Percentiles rank a stretch among this genome's conserved stretches.
Conservation (phyloP, 2,113 vertebrate genomes). For the Panurus biarmicus region DNA sequence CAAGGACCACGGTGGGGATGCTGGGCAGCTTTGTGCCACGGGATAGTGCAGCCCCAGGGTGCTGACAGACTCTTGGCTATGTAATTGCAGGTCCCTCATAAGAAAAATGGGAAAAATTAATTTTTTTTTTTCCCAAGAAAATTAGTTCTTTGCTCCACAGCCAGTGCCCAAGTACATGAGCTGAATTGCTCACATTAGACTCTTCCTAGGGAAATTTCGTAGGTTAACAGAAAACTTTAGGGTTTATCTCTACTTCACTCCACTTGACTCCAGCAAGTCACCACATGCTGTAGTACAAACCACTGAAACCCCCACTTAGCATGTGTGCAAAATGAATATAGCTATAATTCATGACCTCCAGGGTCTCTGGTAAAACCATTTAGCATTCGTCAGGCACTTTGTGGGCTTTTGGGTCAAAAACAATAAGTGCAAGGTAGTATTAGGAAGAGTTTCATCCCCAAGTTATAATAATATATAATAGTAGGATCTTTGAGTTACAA, state of each 20-base stretch:
- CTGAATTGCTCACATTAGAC: not conserved
- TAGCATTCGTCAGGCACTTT: conserved; percentile 23
- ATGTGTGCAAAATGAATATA: conserved; percentile 7
- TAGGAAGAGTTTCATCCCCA: conserved; percentile 11
- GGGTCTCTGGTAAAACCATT: conserved; percentile 23
- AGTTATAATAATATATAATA: conserved; percentile 16
- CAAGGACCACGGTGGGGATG: not conserved
- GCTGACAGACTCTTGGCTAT: not conserved
- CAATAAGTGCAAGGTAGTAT: conserved; percentile 22
- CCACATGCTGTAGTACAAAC: not conserved
- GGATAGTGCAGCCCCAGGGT: not conserved
- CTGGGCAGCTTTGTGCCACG: not conserved
- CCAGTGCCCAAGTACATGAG: not conserved
- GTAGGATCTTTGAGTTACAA: not conserved
- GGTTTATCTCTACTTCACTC: not conserved
- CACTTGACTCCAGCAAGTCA: not conserved
- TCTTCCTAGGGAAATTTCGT: not conserved
- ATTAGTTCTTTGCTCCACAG: not conserved
- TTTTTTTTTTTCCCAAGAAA: not conserved
- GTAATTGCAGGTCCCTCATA: not conserved
- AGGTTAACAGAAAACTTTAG: not conserved
- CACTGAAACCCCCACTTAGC: conserved; percentile 38
- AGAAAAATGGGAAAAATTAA: not conserved
- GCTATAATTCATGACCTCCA: conserved; percentile 28
- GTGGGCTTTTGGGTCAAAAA: conserved; percentile 24